These are phyloP conservation scores for Eurypyga helias DNA, from an alignment of 2,113 vertebrate genomes.

Conservation along the genomic window DNA sequence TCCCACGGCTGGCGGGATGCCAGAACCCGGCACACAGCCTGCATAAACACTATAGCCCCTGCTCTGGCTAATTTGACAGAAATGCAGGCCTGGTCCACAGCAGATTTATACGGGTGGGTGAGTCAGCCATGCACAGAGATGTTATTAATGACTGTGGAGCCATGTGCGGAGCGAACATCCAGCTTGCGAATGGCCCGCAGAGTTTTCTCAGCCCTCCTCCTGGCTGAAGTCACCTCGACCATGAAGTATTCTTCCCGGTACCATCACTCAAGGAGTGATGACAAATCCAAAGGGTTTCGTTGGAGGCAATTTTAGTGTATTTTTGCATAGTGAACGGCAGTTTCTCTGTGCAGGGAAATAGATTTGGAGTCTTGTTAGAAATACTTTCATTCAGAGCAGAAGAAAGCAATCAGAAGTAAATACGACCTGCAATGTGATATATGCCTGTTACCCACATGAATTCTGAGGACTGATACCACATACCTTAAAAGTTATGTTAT, in stretches of 20 bases:
- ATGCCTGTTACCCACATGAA: not conserved
- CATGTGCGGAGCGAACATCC: rapidly evolving
- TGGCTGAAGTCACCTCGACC: not conserved
- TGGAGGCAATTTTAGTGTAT: not conserved
- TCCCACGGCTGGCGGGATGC: not conserved
- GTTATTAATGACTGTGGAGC: not conserved
- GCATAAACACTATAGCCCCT: not conserved
- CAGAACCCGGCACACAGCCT: not conserved
- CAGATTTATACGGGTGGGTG: not conserved
- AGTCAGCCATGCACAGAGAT: not conserved
- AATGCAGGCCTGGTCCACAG: not conserved
- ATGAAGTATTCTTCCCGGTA: constrained; percentile 13
- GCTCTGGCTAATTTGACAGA: not conserved
- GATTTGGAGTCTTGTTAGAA: not conserved
- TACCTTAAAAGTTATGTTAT: not conserved
- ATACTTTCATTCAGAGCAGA: not conserved
- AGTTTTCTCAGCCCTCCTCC: not conserved
- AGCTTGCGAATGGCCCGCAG: not conserved
- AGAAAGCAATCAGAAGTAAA: constrained; percentile 16
- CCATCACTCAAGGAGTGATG: constrained; percentile 27
- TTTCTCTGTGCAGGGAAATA: not conserved
- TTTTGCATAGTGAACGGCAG: not conserved
- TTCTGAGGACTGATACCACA: not conserved
- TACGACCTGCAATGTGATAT: not conserved
- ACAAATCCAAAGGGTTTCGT: constrained; percentile 2